A percentile compares a stretch with the other conserved stretches of the same genome.
These are phyloP conservation scores for Limosa lapponica DNA, from an alignment of 2,797 vertebrate genomes.

Conservation along the genomic window DNA sequence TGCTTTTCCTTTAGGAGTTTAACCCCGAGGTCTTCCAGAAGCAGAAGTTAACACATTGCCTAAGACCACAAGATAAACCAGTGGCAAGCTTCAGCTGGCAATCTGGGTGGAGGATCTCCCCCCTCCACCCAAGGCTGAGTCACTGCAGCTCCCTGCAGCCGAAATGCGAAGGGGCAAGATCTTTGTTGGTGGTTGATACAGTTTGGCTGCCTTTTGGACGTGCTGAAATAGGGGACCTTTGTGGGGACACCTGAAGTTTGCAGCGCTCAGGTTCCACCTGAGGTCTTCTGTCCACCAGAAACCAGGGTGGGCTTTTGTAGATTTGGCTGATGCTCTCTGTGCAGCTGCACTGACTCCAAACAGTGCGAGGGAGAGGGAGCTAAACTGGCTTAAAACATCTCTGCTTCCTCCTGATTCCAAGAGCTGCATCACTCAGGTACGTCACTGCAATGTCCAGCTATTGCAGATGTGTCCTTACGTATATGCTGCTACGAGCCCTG, in stretches of 20 bases:
- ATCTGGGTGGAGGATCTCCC: slow-evolving; percentile 62
- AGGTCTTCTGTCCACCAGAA: not conserved
- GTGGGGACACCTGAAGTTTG: not conserved
- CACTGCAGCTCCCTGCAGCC: slow-evolving; percentile 25
- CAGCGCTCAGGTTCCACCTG: not conserved
- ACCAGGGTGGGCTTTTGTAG: not conserved
- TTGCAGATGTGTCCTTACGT: fast-evolving
- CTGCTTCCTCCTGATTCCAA: not conserved
- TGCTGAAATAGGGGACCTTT: not conserved
- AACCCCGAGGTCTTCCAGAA: slow-evolving; percentile 9
- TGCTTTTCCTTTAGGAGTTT: not conserved
- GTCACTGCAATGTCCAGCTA: not conserved
- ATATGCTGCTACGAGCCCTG: fast-evolving
- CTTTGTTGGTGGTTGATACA: not conserved
- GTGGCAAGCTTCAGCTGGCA: slow-evolving; percentile 47
- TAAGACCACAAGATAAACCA: slow-evolving; percentile 36
- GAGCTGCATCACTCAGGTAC: not conserved
- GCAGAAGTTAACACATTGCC: slow-evolving; percentile 6
- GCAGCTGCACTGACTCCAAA: not conserved
- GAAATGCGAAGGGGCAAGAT: not conserved
- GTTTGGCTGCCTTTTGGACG: not conserved
- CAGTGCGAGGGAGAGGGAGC: not conserved
- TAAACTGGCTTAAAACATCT: not conserved
- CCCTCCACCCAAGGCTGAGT: slow-evolving; percentile 59
- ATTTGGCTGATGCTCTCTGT: not conserved